Base-by-base conservation (phyloP, 2,113 vertebrate genomes). In the Echinops telfairi region DNA sequence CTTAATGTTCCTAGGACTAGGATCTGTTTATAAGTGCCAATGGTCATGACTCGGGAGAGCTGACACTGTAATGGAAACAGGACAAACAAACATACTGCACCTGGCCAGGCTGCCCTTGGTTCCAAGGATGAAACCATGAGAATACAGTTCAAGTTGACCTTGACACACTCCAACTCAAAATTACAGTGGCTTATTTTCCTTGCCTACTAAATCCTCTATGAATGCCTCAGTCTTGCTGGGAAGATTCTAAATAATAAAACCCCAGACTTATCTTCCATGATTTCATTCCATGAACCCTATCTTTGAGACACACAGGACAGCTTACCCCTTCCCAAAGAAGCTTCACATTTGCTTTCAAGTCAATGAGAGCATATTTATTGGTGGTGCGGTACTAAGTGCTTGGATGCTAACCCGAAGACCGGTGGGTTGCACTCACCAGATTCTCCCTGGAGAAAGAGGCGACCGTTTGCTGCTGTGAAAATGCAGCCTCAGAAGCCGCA, bases 201-300 rank as follows among this genome's bases (percentile, higher is more conserved):
- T 88, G 38, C 29, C 76, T 80, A 40, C 29, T 40, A 31, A 83
- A 43, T 40, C 25, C 25, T 36, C 15, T 47, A 27, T 47, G 83
- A 81, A 57, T 66, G 17, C 6, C 47, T 86, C 53, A 25, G 11
- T 66, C 47, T 86, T 86, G 16, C 31, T 38, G 94, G 53, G 57
- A 94, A 93, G 75, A 88, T 17, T 87, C 60, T 85, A 81, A 11
- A 71, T 53, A 84, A 58, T 23, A 64, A 25, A 83, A 87, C 1
- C 11, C 15, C 60, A 87, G 25, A 53, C 40, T 73, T 53, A 16
- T 47, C 12, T 77, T 29, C 12, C 2, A 81, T 23, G 29, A 36
- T 62, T 92, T 90, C 11, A 75, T 92, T 40, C 84, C 36, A 68
- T 79, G 9, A 93, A 64, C 29, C 1, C 14, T 68, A 1, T 27